Evolutionary conservation across 2,888 invertebrate genomes (phyloP).

Genomic region (Tipula vernalis): DNA sequence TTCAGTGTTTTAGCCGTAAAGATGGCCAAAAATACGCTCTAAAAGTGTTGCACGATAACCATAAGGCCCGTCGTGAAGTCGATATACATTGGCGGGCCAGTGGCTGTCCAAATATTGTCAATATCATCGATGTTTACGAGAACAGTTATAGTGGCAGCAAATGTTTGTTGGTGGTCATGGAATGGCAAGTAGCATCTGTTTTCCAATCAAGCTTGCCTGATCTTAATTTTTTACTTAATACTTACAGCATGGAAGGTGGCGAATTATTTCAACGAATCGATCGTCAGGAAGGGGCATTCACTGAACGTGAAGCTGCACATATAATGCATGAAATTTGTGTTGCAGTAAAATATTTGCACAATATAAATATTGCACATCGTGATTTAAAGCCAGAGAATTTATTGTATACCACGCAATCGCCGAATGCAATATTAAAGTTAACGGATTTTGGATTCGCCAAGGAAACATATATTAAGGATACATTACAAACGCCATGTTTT

Average conservation of each 20-base stretch:
- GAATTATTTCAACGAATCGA: conserved; percentile 95
- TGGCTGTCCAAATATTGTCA: conserved; percentile 85
- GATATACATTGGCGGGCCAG: conserved; percentile 92
- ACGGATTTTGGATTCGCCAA: conserved; percentile 99
- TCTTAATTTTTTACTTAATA: background rate
- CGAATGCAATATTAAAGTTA: conserved; percentile 76
- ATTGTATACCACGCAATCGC: conserved; percentile 66
- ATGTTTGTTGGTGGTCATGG: conserved; percentile 97
- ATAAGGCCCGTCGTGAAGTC: conserved; percentile 88
- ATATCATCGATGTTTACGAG: conserved; percentile 84
- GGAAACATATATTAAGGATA: conserved; percentile 73
- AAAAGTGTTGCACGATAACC: conserved; percentile 87
- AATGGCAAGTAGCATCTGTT: conserved; percentile 52
- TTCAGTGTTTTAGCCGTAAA: conserved; percentile 75
- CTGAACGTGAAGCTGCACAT: conserved; percentile 89
- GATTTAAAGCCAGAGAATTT: conserved; percentile 98
- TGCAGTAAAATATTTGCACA: conserved; percentile 87
- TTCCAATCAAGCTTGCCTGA: background rate
- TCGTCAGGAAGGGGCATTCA: conserved; percentile 87
- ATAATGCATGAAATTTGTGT: conserved; percentile 95
- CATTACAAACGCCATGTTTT: conserved; percentile 94
- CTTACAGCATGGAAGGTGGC: conserved; percentile 84
- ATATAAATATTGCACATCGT: conserved; percentile 89
- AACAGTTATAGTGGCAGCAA: conserved; percentile 86
- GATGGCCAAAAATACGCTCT: conserved; percentile 75